Evolutionary conservation across 1,140 invertebrate genomes (phyloP).

Genomic region (Drosophila persimilis): DNA sequence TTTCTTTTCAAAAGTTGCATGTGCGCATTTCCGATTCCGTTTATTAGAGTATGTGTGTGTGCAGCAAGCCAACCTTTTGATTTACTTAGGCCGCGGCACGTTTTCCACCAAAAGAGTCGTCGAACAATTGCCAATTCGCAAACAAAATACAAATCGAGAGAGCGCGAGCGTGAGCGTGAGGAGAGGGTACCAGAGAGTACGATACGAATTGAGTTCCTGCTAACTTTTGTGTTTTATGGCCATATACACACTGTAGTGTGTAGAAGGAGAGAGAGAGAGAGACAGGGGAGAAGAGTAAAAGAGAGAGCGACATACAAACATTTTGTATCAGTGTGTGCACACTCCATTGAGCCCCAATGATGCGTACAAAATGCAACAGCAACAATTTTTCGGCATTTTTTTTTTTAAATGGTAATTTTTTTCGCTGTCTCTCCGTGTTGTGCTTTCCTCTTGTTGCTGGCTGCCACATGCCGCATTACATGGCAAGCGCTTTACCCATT

Average conservation of each 20-base stretch:
- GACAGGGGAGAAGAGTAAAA: neutral
- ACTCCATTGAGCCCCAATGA: constrained; percentile 80
- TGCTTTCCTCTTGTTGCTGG: constrained; percentile 28
- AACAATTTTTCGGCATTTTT: constrained; percentile 75
- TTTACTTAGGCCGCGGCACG: constrained; percentile 67
- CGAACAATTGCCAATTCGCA: constrained; percentile 70
- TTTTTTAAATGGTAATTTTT: constrained; percentile 79
- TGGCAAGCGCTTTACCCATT: constrained; percentile 48
- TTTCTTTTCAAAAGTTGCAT: constrained; percentile 62
- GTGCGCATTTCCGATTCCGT: constrained; percentile 73
- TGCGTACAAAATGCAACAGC: constrained; percentile 80
- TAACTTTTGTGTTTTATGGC: constrained; percentile 67
- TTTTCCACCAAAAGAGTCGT: constrained; percentile 54
- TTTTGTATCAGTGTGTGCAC: constrained; percentile 81
- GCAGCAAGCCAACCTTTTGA: constrained; percentile 57
- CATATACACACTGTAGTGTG: constrained; percentile 7
- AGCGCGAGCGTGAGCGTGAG: constrained; percentile 3
- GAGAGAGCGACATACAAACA: constrained; percentile 52
- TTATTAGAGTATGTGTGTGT: constrained; percentile 58
- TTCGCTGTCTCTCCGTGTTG: constrained; percentile 16
- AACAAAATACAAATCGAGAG: constrained; percentile 57
- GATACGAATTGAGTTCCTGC: constrained; percentile 45
- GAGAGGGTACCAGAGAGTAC: constrained; percentile 22
- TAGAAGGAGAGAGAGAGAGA: neutral
- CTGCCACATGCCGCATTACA: constrained; percentile 49